These are phyloP conservation scores for Campoplex capitator DNA, from an alignment of 2,888 invertebrate genomes.

Conservation along the genomic window DNA sequence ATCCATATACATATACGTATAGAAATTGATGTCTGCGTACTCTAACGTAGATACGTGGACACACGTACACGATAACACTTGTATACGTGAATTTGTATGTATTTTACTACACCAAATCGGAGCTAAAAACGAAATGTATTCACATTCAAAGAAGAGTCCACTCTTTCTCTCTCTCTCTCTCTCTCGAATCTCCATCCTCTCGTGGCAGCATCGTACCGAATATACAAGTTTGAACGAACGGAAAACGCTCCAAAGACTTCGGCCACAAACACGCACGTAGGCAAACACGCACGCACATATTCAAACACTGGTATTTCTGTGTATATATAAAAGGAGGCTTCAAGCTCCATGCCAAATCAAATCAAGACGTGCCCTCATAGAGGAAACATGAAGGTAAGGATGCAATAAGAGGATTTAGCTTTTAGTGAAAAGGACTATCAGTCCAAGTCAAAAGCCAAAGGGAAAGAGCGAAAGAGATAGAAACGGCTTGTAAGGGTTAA, in stretches of 20 bases:
- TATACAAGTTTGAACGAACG: slow-evolving; percentile 58
- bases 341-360: slow-evolving; percentile 75
- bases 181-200: slow-evolving; percentile 40
- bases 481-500: slow-evolving; percentile 65
- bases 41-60: not conserved
- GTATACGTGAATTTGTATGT: slow-evolving; percentile 1
- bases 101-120: slow-evolving; percentile 33
- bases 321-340: slow-evolving; percentile 73
- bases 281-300: slow-evolving; percentile 32
- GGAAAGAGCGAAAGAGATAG: slow-evolving; percentile 44
- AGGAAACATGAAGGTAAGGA: slow-evolving; percentile 79
- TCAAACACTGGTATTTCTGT: slow-evolving; percentile 12
- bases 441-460: slow-evolving; percentile 19
- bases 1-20: not conserved
- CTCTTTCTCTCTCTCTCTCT: slow-evolving; percentile 37
- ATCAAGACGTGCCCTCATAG: slow-evolving; percentile 75
- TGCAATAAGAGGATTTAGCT: slow-evolving; percentile 56
- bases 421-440: slow-evolving; percentile 45
- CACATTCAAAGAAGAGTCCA: slow-evolving; percentile 47
- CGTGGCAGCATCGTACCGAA: slow-evolving; percentile 28
- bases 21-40: not conserved
- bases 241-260: slow-evolving; percentile 51
- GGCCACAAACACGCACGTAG: slow-evolving; percentile 38
- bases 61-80: not conserved
- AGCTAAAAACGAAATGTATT: slow-evolving; percentile 39